phyloP scores from a whole-genome alignment of 2,113 vertebrate genomes.

The Apaloderma vittatum region DNA sequence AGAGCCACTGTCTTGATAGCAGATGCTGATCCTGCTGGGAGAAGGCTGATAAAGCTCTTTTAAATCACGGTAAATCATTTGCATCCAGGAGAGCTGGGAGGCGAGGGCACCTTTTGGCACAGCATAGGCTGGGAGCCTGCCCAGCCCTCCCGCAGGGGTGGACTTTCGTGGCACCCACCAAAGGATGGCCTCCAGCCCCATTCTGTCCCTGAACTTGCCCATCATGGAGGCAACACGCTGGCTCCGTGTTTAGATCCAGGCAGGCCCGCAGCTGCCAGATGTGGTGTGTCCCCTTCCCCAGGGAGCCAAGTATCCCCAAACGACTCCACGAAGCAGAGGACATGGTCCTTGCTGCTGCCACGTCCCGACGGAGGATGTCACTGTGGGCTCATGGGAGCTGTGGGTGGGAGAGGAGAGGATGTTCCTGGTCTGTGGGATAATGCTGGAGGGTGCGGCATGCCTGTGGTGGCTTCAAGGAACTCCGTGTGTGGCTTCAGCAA shows the following conservation, averaged over 20 bases:
- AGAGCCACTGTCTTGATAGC: rapidly evolving
- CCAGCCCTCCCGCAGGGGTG: rapidly evolving
- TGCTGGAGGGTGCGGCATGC: rapidly evolving
- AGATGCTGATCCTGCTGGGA: background rate
- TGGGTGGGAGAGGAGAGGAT: background rate
- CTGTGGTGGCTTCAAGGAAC: rapidly evolving
- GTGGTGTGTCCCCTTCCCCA: rapidly evolving
- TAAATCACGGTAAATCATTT: background rate
- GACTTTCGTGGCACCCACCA: background rate
- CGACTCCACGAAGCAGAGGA: background rate
- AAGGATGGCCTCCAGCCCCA: background rate
- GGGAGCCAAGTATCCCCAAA: background rate
- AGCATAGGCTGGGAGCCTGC: background rate
- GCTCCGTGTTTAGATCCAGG: rapidly evolving
- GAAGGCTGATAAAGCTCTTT: background rate
- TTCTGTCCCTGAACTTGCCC: background rate
- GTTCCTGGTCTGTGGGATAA: background rate
- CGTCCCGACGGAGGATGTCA: conserved; percentile 43
- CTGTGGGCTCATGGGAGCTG: background rate
- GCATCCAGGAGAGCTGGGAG: background rate
- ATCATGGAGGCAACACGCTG: rapidly evolving
- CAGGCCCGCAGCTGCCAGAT: background rate
- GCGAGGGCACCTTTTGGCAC: rapidly evolving
- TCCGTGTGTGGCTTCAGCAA: rapidly evolving
- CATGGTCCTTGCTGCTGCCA: background rate